phyloP scores from a whole-genome alignment of 2,113 vertebrate genomes.

The Scomber japonicus region DNA sequence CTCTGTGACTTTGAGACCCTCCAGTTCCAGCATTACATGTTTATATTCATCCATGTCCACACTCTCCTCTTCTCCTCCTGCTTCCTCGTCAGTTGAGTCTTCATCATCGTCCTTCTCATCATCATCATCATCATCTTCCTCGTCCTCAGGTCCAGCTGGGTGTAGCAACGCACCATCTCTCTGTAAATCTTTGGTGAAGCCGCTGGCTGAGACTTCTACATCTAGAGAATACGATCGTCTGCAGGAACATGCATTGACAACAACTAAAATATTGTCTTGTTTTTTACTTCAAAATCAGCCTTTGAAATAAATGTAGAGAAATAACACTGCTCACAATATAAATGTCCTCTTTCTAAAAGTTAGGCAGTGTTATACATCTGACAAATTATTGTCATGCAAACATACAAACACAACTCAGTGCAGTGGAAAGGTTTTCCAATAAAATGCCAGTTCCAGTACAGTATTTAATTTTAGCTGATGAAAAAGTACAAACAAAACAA shows the following conservation, averaged over 20 bases:
- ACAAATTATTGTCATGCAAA: not conserved
- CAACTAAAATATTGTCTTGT: not conserved
- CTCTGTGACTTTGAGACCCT: constrained; percentile 74
- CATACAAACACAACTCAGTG: no score
- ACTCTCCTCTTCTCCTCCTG: constrained; percentile 31
- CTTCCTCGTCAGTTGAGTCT: constrained; percentile 14
- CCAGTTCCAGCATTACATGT: constrained; percentile 84
- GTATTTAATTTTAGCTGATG: no score
- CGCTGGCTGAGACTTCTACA: constrained; percentile 92
- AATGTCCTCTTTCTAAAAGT: not conserved
- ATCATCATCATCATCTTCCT: constrained; percentile 66
- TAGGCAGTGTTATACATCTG: not conserved
- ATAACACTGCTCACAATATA: not conserved
- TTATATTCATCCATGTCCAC: constrained; percentile 83
- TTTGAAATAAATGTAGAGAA: not conserved
- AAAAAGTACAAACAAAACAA: not conserved
- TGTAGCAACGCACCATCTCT: constrained; percentile 87
- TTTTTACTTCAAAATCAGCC: not conserved
- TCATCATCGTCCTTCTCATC: constrained; percentile 27
- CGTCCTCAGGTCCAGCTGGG: constrained; percentile 82
- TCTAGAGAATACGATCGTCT: constrained; percentile 91
- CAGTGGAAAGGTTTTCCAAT: no score
- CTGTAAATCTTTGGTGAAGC: constrained; percentile 92
- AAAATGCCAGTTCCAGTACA: no score
- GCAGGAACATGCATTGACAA: constrained; percentile 5